A percentile compares a stretch with the other conserved stretches of the same genome.
Conservation (phyloP, 2,113 vertebrate genomes). For the Rhea pennata region DNA sequence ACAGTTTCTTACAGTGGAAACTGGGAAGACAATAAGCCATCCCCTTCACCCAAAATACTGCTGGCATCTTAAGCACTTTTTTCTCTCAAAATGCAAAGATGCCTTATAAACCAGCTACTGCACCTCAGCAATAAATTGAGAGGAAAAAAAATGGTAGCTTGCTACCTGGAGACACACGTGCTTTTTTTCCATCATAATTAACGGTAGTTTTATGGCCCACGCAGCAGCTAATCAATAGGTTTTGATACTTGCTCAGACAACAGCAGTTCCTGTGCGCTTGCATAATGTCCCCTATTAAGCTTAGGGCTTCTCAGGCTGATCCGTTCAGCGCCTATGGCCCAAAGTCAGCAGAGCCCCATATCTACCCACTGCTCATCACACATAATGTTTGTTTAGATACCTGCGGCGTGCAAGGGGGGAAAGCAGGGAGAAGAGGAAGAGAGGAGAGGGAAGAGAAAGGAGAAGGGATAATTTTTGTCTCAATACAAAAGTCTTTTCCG, state of each 20-base stretch:
- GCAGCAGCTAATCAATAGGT: constrained; percentile 75
- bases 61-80: not conserved
- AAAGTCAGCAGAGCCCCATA: constrained; percentile 62
- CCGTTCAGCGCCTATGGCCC: constrained; percentile 48
- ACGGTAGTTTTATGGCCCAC: constrained; percentile 62
- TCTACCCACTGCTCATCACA: constrained; percentile 67
- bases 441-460: not conserved
- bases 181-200: constrained; percentile 66
- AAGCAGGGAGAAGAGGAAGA: not conserved
- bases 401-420: not conserved
- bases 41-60: not conserved
- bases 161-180: not conserved
- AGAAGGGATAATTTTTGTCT: not conserved
- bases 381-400: constrained; percentile 62
- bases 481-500: constrained; percentile 1
- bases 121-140: constrained; percentile 45
- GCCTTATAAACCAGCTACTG: constrained; percentile 42
- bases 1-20: constrained; percentile 23
- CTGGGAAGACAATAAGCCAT: constrained; percentile 29
- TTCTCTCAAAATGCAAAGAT: constrained; percentile 27
- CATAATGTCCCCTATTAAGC: constrained; percentile 55
- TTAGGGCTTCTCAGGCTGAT: constrained; percentile 61
- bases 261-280: constrained; percentile 35
- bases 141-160: constrained; percentile 13
- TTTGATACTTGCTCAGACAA: constrained; percentile 67